Conservation (phyloP, 2,797 vertebrate genomes). For the Thripadectes ignobilis region DNA sequence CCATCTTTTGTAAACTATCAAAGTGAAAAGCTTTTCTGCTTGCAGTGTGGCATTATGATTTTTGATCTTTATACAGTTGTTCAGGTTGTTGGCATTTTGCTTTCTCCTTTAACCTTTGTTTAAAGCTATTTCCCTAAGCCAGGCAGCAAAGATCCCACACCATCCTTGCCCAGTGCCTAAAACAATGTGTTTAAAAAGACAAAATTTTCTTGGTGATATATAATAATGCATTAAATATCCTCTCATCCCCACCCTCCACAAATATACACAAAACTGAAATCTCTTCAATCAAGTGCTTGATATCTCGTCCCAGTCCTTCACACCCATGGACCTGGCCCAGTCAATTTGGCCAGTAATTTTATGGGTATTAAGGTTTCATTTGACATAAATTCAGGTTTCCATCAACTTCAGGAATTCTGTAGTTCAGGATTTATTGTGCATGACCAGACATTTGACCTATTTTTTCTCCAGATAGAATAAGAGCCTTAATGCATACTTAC, state of each 20-base stretch:
- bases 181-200: neutral
- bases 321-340: neutral
- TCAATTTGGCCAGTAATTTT: neutral
- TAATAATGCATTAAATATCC: neutral
- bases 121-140: neutral
- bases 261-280: neutral
- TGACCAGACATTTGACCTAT: neutral
- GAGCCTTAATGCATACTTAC: neutral
- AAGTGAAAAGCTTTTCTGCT: neutral
- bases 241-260: rapidly evolving
- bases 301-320: neutral
- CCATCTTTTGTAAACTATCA: neutral
- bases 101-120: neutral
- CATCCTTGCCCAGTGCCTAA: neutral
- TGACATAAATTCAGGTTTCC: neutral
- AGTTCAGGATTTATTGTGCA: neutral
- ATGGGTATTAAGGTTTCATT: neutral
- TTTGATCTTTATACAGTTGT: neutral
- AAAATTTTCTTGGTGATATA: neutral
- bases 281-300: neutral
- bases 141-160: neutral
- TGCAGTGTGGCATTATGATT: neutral
- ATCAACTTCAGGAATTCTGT: neutral
- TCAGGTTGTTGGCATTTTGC: neutral
- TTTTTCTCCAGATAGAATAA: neutral